Conservation (phyloP, 35 echinoderm and acorn worm species). For the Eucidaris tribuloides region DNA sequence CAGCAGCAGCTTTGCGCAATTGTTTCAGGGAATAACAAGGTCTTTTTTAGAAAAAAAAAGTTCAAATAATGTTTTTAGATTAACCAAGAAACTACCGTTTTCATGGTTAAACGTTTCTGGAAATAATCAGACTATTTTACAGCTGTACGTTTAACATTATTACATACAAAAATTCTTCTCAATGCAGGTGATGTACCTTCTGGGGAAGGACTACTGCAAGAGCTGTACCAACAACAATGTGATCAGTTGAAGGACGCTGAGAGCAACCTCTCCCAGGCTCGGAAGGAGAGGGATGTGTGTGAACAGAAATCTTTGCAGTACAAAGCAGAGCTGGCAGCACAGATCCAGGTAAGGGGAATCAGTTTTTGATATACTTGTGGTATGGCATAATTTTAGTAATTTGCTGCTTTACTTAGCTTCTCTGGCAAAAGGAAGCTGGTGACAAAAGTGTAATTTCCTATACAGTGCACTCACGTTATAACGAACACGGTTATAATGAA, state of each 20-base stretch:
- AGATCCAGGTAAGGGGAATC: constrained; percentile 60
- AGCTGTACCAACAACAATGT: constrained; percentile 22
- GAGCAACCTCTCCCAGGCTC: neutral
- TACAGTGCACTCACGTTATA: no score
- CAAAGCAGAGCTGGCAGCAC: constrained; percentile 47
- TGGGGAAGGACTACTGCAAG: neutral
- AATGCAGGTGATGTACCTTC: neutral
- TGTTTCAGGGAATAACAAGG: no score
- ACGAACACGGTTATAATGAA: no score
- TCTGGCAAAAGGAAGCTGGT: neutral
- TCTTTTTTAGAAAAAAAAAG: no score
- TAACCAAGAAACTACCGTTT: no score
- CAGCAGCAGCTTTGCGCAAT: no score
- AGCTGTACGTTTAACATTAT: no score
- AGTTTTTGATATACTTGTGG: neutral
- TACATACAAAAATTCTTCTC: no score
- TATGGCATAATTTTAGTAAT: no score
- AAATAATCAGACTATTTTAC: no score
- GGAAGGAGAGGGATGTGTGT: constrained; percentile 34
- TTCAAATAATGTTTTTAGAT: no score
- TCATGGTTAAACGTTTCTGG: no score
- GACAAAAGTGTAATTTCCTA: neutral
- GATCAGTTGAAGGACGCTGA: constrained; percentile 35
- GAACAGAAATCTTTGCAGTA: constrained; percentile 36
- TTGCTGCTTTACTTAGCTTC: neutral